Percentiles rank a stretch among this genome's conserved stretches.
phyloP scores from a whole-genome alignment of 2,888 invertebrate species.

The Trachelus iudaicus region DNA sequence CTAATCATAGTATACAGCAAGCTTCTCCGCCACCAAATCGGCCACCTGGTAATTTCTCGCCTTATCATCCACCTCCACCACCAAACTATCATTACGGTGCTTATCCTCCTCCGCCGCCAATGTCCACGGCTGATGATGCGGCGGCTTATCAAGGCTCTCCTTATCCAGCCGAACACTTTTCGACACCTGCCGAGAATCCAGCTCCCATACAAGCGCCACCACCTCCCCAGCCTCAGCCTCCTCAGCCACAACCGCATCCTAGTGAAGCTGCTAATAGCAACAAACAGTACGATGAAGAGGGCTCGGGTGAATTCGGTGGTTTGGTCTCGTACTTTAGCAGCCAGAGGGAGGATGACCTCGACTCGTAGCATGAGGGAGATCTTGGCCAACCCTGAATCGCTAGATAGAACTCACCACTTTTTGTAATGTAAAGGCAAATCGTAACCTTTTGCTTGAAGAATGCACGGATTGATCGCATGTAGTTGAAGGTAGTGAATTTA shows the following conservation, averaged over 20 bases:
- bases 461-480: not conserved
- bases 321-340: slow-evolving; percentile 93
- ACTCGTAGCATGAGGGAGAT: slow-evolving; percentile 73
- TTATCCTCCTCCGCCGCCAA: slow-evolving; percentile 64
- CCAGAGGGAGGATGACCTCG: slow-evolving; percentile 88
- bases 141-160: slow-evolving; percentile 64
- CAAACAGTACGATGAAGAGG: slow-evolving; percentile 69
- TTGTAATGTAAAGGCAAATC: not conserved
- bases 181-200: slow-evolving; percentile 39
- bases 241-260: slow-evolving; percentile 32
- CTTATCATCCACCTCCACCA: slow-evolving; percentile 67
- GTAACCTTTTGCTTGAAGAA: not conserved
- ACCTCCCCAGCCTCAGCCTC: slow-evolving; percentile 32
- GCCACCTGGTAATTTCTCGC: slow-evolving; percentile 61
- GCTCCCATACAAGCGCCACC: slow-evolving; percentile 40
- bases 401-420: not conserved
- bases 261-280: slow-evolving; percentile 49
- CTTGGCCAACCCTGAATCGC: slow-evolving; percentile 47
- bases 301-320: slow-evolving; percentile 85
- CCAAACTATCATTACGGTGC: slow-evolving; percentile 67
- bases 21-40: slow-evolving; percentile 61
- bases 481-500: not conserved
- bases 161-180: slow-evolving; percentile 50
- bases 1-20: slow-evolving; percentile 56
- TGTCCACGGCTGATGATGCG: slow-evolving; percentile 63